phyloP scores from a whole-genome alignment of 2,113 vertebrate species.

The Siniperca chuatsi region DNA sequence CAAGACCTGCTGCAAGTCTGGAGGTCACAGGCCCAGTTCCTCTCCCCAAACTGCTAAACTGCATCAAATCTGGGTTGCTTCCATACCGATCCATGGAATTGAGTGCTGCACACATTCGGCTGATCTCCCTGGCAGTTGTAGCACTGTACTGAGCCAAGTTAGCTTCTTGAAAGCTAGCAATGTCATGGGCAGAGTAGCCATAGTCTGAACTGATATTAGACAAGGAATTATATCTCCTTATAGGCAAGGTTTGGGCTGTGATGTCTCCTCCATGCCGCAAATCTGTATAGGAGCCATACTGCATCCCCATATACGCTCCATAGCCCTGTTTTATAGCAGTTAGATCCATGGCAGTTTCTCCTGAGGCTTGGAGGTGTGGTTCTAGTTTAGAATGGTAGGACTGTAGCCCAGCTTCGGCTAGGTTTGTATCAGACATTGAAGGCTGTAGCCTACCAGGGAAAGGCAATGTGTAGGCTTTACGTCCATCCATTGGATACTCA shows the following conservation, averaged over 20 bases:
- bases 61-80: slow-evolving; percentile 89
- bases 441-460: slow-evolving; percentile 91
- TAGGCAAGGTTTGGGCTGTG: slow-evolving; percentile 87
- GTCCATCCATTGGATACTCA: slow-evolving; percentile 86
- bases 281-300: slow-evolving; percentile 96
- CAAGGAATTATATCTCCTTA: slow-evolving; percentile 94
- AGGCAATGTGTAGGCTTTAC: slow-evolving; percentile 88
- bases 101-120: slow-evolving; percentile 98
- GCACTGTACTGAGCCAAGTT: slow-evolving; percentile 97
- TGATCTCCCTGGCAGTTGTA: slow-evolving; percentile 97
- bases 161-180: slow-evolving; percentile 92
- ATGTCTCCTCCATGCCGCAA: slow-evolving; percentile 91
- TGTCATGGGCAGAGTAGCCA: slow-evolving; percentile 90
- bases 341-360: slow-evolving; percentile 88
- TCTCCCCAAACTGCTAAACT: slow-evolving; percentile 85
- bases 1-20: slow-evolving; percentile 85
- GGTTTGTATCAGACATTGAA: slow-evolving; percentile 97
- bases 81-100: slow-evolving; percentile 95
- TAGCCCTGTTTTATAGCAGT: slow-evolving; percentile 92
- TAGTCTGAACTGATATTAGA: slow-evolving; percentile 96
- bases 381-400: slow-evolving; percentile 89
- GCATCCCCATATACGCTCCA: slow-evolving; percentile 91
- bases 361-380: slow-evolving; percentile 85
- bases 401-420: slow-evolving; percentile 90
- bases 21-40: slow-evolving; percentile 76